Percentiles rank a stretch among this genome's conserved stretches.
These are phyloP conservation scores for Urechis unicinctus DNA, from an alignment of 2,888 invertebrate genomes.

Conservation along the genomic window DNA sequence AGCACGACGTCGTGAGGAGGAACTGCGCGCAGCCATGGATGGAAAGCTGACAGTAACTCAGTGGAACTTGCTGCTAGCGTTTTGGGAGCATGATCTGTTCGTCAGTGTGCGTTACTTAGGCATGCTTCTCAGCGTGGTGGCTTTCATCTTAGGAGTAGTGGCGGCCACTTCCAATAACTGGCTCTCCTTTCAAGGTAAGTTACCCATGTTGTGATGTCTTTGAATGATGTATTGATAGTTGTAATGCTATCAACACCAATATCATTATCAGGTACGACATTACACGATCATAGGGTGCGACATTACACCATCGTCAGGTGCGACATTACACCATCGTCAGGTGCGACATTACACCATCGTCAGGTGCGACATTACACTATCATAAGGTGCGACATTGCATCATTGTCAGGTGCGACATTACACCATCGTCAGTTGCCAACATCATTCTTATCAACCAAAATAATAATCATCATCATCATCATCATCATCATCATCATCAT, in stretches of 20 bases:
- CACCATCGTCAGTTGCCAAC: too few relatives aligned
- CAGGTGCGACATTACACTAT: too few relatives aligned
- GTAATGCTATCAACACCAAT: too few relatives aligned
- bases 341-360: too few relatives aligned
- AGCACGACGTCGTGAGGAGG: neutral
- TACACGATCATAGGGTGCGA: too few relatives aligned
- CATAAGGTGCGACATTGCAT: too few relatives aligned
- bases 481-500: constrained; percentile 3
- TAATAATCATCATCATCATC: constrained; percentile 2
- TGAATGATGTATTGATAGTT: too few relatives aligned
- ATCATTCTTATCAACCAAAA: constrained; percentile 1
- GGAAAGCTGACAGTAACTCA: constrained; percentile 31
- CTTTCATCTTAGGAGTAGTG: constrained; percentile 15
- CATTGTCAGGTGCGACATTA: too few relatives aligned
- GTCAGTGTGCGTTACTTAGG: constrained; percentile 35
- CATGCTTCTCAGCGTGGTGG: constrained; percentile 32
- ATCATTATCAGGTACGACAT: too few relatives aligned
- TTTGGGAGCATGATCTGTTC: constrained; percentile 45
- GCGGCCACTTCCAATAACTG: neutral
- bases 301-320: too few relatives aligned
- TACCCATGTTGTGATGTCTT: too few relatives aligned
- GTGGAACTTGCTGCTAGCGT: constrained; percentile 36
- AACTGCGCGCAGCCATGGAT: neutral
- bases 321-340: too few relatives aligned
- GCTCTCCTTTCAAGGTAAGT: neutral